Evolutionary conservation across 1,140 invertebrate species (phyloP), one percentile per base, ranked within the genome.

Genomic region (Neuroterus valhalla): DNA sequence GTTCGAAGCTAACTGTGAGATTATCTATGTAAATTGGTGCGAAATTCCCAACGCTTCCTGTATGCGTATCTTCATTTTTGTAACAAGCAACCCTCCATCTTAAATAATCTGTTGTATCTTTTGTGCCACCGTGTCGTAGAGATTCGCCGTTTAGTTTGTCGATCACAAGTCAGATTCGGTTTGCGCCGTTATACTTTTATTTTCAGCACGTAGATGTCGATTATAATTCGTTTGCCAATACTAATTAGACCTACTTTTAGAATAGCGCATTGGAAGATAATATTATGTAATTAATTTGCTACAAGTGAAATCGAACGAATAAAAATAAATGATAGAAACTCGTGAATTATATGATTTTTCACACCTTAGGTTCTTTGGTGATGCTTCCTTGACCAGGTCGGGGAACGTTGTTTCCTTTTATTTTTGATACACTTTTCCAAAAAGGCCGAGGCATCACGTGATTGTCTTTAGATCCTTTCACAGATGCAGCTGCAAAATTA

Each of bases 391-490:
- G 44, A 19, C 11, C 19, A 62, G 14, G 43, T 50, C 15, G 17
- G 14, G 15, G 15, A 19, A 66, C 38, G 44, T 72, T 42, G 21
- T 75, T 66, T 14, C 8, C 21, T 19, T 77, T 83, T 0, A 44
- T 48, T 68, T 75, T 82, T 10, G n/a, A 55, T 48, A 77, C 45
- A 46, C 76, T 79, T 68, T 70, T 81, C 86, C 87, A 85, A 69
- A 89, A 86, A n/a, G 82, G 85, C 19, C 84, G 78, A 12, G 85
- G 82, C 17, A 74, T 76, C 43, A 78, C 19, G 62, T 78, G 82
- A 76, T 83, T 81, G 70, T 83, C 52, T 70, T 74, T 85, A 21
- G 71, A 31, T 68, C 70, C 74, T 68, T 72, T 78, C 52, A 83
- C 77, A 19, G 83, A 70, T 43, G 76, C 21, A 23, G 79, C 85